Evolutionary conservation across 2,797 vertebrate genomes (phyloP), one percentile per base, ranked within the genome.

Genomic region (Crypturellus tataupa): DNA sequence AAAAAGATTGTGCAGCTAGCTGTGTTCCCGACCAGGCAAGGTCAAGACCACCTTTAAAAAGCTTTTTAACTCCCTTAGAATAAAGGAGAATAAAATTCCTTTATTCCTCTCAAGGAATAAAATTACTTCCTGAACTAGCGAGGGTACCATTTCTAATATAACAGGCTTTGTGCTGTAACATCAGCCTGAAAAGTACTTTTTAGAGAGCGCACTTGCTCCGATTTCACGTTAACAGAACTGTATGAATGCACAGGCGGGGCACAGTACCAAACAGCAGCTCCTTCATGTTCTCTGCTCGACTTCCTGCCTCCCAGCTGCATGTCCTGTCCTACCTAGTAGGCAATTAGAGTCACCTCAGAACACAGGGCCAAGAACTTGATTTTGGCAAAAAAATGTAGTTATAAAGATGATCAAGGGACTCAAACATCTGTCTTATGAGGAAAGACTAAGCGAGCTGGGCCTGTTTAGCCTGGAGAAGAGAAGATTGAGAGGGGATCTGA

Each of bases 301-400:
- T 59, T 62, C 51, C 80, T 70, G 82, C 69, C 78, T 33, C 47
- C 42, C 71, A 89, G 79, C 80, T 89, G 78, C 69, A 39, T n/a
- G 17, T 68, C 63, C 49, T 80, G 65, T 60, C 53, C 80, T 83
- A 65, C 40, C 80, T 55, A 64, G 53, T 4, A 20, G 58, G 91
- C 42, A 24, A 42, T 67, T 53, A 91, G 64, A 77, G 53, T 53
- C 75, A 72, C 63, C 60, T 88, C 55, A 79, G 31, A 80, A 56
- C 47, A 47, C 44, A 85, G 39, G 71, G 55, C 40, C 58, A 78
- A 86, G 20, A 76, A 82, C 63, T 95, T 75, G 71, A 91, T 93
- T 85, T 90, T 91, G 89, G 67, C 55, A 91, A 37, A 49, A 62
- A 82, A 92, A 92, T 86, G 89, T 83, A 85, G 92, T 47, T 37